Evolutionary conservation across 2,888 invertebrate genomes (phyloP), one percentile per base, ranked within the genome.

Genomic region (Chouioia cunea): DNA sequence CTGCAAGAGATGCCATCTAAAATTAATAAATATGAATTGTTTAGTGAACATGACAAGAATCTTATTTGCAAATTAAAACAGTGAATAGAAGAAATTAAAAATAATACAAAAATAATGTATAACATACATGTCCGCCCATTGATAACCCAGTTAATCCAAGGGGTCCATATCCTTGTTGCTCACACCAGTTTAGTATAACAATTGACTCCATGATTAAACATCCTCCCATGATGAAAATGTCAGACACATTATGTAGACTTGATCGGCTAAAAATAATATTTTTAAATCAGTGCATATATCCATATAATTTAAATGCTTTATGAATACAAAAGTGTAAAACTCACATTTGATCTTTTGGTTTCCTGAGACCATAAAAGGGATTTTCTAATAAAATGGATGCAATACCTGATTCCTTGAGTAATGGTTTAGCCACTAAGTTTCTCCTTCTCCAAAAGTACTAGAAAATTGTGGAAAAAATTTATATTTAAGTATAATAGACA

Each of bases 211-310:
- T 89, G 75, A 99, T 94, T 71, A 99, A 88, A 81, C 97, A 96
- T 53, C 97, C 98, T 69, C 99, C 99, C 99, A 99, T 99, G 76
- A 99, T 95, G 89, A 99, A 98, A 83, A 99, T 93, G 85, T 99
- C 99, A 20, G 96, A 95, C 3, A 99, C 98, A 87, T 98, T 95
- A 83, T 94, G 94, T 62, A 99, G 90, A 79, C 94, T 93, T 1
- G 97, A 98, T 46, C 97, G 92, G 71, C 94, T 95, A 85, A 48
- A 82, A 80, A 76, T 20, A 10, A 47, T n/a, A 22, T 52, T 59
- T 59, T 46, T 18, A 4, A 20, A 44, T 46, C 46, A 59, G 50
- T 16, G 12, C n/a, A 10, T 62, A 12, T 56, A 50, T 50, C 62
- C 43, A 59, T 56, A 62, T 56, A 77, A 22, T 43, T 56, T 52